phyloP scores from a whole-genome alignment of 2,797 vertebrate genomes.

The Loriculus beryllinus region DNA sequence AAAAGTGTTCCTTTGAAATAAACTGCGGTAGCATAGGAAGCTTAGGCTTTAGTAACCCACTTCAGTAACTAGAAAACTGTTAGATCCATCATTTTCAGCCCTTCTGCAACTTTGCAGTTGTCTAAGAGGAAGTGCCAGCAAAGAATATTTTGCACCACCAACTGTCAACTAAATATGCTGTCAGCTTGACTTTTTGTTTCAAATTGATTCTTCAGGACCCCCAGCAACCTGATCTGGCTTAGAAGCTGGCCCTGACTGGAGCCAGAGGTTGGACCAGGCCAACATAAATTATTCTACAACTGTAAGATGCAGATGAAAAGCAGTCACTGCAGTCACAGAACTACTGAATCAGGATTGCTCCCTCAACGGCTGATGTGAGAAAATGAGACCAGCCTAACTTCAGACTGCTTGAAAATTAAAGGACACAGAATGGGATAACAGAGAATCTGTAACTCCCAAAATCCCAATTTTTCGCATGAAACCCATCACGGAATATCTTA shows the following conservation, averaged over 20 bases:
- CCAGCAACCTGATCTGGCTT: background rate
- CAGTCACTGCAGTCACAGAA: slow-evolving; percentile 1
- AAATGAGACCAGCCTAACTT: background rate
- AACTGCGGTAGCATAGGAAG: background rate
- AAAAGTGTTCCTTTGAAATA: background rate
- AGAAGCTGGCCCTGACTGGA: background rate
- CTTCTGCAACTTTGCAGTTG: background rate
- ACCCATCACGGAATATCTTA: background rate
- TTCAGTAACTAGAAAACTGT: background rate
- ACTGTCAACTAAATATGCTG: background rate
- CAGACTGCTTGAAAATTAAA: slow-evolving; percentile 52
- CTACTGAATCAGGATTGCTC: slow-evolving; percentile 1
- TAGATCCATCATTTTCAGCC: slow-evolving; percentile 34
- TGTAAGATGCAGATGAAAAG: background rate
- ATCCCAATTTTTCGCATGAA: background rate
- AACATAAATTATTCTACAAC: background rate
- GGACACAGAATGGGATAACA: background rate
- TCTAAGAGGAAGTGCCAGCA: background rate
- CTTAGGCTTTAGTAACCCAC: background rate
- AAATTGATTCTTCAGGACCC: slow-evolving; percentile 21
- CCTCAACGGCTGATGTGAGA: background rate
- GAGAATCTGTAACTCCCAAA: slow-evolving; percentile 11
- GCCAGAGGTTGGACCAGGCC: background rate
- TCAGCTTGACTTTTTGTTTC: slow-evolving; percentile 39
- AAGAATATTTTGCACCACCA: background rate